These are phyloP conservation scores for Strix aluco DNA, from an alignment of 2,113 vertebrate genomes.

Conservation along the genomic window DNA sequence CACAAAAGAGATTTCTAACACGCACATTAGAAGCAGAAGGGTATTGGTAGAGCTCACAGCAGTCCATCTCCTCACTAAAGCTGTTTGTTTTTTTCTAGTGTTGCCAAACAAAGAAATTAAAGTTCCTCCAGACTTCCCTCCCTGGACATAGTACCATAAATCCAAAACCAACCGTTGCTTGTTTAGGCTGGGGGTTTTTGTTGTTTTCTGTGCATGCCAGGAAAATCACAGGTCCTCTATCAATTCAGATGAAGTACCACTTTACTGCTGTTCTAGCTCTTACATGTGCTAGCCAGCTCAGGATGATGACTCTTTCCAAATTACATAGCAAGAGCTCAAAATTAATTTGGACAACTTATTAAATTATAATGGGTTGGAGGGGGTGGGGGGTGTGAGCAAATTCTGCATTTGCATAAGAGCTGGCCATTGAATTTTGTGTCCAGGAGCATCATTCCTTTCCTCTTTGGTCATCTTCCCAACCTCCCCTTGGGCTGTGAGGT, in stretches of 20 bases:
- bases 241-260: not conserved
- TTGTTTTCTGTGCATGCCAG: not conserved
- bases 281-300: not conserved
- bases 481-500: not conserved
- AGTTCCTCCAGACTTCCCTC: not conserved
- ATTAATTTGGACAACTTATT: not conserved
- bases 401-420: not conserved
- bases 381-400: not conserved
- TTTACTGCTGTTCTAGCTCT: not conserved
- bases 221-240: not conserved
- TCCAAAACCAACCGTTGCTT: not conserved
- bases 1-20: not conserved
- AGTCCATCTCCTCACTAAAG: not conserved
- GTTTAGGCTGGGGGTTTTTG: not conserved
- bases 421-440: not conserved
- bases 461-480: not conserved
- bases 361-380: not conserved
- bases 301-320: not conserved
- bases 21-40: not conserved
- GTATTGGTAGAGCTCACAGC: not conserved
- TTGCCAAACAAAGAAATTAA: not conserved
- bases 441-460: accelerated
- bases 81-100: not conserved
- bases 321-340: not conserved
- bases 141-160: not conserved